Evolutionary conservation across 2,113 vertebrate genomes (phyloP).

Genomic region (Petroica traversi): DNA sequence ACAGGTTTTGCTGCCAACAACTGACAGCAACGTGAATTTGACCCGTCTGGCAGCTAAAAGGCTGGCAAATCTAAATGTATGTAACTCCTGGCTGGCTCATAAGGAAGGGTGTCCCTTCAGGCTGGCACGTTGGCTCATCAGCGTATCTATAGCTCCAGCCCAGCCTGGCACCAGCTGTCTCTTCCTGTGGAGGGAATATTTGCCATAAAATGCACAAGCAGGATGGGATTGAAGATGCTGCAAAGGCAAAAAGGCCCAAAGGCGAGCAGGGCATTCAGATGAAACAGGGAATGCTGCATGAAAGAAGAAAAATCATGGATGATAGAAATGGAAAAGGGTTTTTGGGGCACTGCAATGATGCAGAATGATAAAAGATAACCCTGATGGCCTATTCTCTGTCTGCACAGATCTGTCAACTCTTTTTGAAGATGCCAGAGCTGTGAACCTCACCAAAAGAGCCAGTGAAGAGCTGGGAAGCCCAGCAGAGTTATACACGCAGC

Average conservation of each 20-base stretch:
- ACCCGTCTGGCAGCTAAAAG: constrained; percentile 32
- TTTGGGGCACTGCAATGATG: background rate
- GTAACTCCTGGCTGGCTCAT: background rate
- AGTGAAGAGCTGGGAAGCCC: background rate
- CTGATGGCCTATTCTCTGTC: background rate
- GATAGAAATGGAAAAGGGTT: background rate
- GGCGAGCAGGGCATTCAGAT: background rate
- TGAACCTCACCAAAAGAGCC: background rate
- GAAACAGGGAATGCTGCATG: background rate
- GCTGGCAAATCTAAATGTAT: background rate
- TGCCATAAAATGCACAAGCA: background rate
- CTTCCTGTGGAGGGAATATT: background rate
- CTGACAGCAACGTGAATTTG: background rate
- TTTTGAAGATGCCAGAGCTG: background rate
- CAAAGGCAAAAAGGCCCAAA: background rate
- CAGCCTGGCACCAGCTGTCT: constrained; percentile 11
- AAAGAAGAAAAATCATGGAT: background rate
- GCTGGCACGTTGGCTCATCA: background rate
- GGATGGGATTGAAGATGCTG: background rate
- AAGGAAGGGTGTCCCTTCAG: background rate
- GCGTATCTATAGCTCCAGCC: background rate
- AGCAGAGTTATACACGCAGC: background rate
- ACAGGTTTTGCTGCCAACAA: background rate
- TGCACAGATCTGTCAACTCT: background rate
- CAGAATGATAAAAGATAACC: background rate